Percentiles rank a stretch among this genome's conserved stretches.
These are phyloP conservation scores for Hydrocynus forskahlii DNA, from an alignment of 2,797 vertebrate genomes.

Conservation along the genomic window DNA sequence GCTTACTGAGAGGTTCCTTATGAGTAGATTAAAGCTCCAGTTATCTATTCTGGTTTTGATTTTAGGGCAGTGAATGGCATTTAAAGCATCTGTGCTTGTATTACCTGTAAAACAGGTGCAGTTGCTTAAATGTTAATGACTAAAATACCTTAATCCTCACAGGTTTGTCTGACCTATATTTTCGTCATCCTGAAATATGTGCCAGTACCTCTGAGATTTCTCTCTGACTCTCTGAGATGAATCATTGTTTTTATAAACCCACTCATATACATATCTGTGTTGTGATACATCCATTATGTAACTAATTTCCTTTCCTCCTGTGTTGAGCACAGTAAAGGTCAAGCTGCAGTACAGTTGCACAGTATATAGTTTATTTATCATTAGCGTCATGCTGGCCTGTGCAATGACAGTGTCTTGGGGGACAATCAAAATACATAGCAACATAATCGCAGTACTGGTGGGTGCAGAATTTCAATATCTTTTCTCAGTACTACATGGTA, in stretches of 20 bases:
- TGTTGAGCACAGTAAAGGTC: no score
- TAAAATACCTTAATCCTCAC: neutral
- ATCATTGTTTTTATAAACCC: neutral
- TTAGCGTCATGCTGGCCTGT: neutral
- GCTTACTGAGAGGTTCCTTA: neutral
- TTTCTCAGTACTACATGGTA: no score
- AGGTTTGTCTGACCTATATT: neutral
- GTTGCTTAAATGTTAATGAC: conserved; percentile 16
- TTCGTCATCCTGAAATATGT: neutral
- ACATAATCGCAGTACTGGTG: neutral
- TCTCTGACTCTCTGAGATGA: neutral
- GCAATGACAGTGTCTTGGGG: neutral
- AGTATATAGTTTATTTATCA: neutral
- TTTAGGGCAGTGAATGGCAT: conserved; percentile 1
- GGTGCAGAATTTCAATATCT: no score
- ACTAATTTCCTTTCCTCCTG: no score
- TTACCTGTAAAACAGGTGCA: conserved; percentile 39
- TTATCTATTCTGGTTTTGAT: neutral
- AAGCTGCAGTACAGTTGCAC: no score
- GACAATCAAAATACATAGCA: neutral
- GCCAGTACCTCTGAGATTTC: neutral
- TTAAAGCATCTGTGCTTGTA: neutral
- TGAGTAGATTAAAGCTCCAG: neutral
- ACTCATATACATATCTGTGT: neutral
- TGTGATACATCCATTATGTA: no score